Evolutionary conservation across 2,797 vertebrate genomes (phyloP), one percentile per base, ranked within the genome.

Genomic region (Octomys mimax): DNA sequence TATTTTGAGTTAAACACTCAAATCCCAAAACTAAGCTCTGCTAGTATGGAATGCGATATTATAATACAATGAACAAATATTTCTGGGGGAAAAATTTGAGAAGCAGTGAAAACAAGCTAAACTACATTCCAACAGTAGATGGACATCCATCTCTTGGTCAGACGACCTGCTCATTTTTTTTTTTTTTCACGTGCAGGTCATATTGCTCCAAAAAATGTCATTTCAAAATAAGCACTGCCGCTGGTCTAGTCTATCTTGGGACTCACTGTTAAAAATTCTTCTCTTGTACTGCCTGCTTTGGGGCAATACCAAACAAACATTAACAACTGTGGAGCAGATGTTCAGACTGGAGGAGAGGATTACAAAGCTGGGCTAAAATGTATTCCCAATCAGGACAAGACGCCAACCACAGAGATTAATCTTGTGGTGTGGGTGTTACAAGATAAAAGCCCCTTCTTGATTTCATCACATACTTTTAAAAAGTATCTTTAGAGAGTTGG

Each of bases 281-380:
- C 94, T 61, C 82, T 92, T 88, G 83, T 82, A 42, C 88, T 91
- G 92, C 62, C 85, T 93, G 95, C 95, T 96, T 96, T 93, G 78
- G 96, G 92, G 95, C 89, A 93, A 95, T 96, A 96, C 94, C 93
- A 97, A 97, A 96, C 95, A 96, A 97, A 97, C 95, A 92, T 97
- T 97, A 92, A 92, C 97, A 98, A 98, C 97, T 97, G 97, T 92
- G 96, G 86, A 97, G 84, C 97, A 98, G 97, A 98, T 97, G 97
- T 97, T 88, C 80, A 82, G 71, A 88, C 71, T 90, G 73, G 73
- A 77, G 59, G 33, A 89, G 94, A 96, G 85, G 92, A 94, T 96
- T 97, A 92, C 96, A 96, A 66, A 92, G 91, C 91, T 36, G 16
- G 66, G 59, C 89, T 97, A 79, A 95, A 91, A 95, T 0, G 0